Percentiles rank a stretch among this genome's conserved stretches.
These are phyloP conservation scores for Pseudorhombus dupliciocellatus DNA, from an alignment of 2,113 vertebrate species.

Conservation along the genomic window DNA sequence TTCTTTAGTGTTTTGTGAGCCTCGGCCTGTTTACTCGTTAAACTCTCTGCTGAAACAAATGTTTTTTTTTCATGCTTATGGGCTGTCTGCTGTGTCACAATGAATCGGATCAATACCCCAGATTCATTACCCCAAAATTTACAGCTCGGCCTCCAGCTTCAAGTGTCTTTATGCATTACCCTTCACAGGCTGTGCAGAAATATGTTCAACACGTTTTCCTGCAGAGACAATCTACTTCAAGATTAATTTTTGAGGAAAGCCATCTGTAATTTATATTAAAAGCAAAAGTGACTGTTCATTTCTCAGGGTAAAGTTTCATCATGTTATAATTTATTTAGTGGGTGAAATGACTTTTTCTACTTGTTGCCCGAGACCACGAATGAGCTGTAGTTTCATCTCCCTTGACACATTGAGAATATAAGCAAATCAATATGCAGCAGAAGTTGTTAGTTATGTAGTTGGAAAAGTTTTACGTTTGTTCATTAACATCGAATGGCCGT, in stretches of 20 bases:
- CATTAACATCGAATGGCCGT: neutral
- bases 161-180: slow-evolving; percentile 47
- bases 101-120: slow-evolving; percentile 37
- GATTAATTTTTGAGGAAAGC: slow-evolving; percentile 6
- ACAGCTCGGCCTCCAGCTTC: slow-evolving; percentile 39
- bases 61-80: slow-evolving; percentile 35
- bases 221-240: slow-evolving; percentile 24
- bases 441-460: neutral
- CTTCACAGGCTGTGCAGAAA: slow-evolving; percentile 5
- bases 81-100: slow-evolving; percentile 47
- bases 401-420: slow-evolving; percentile 5
- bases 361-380: slow-evolving; percentile 6
- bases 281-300: slow-evolving; percentile 1
- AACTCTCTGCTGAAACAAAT: slow-evolving; percentile 27
- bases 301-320: neutral
- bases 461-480: neutral
- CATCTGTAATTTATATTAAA: slow-evolving; percentile 13
- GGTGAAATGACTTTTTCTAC: neutral
- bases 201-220: slow-evolving; percentile 13
- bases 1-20: slow-evolving; percentile 18
- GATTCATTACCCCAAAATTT: slow-evolving; percentile 40
- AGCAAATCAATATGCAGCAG: neutral
- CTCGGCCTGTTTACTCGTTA: slow-evolving; percentile 4
- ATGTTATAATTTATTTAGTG: neutral
- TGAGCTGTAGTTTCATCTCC: neutral